Base-by-base conservation (phyloP, 2,113 vertebrate genomes). In the Anhinga rufa region DNA sequence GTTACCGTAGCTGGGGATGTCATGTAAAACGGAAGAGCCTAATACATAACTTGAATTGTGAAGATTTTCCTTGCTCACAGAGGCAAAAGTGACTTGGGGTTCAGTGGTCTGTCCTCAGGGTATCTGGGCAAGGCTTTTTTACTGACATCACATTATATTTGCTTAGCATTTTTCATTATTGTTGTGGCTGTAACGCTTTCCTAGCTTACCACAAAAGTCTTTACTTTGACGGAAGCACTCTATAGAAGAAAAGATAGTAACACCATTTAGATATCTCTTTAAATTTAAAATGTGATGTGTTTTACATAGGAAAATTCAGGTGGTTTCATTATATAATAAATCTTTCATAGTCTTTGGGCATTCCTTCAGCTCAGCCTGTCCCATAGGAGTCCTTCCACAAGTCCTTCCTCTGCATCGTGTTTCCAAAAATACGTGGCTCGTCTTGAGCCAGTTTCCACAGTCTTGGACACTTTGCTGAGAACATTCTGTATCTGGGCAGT, bases 401-500 rank as follows among this genome's bases (percentile, higher is more conserved):
- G 49, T 90, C 87, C 82, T 76, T 49, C 36, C 87, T 40, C 62
- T 32, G 70, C 95, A 54, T 77, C 38, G 3, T n/a, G 44, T 36
- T 79, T 81, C 95, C 28, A 1, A 64, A 79, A 86, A 15, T 90
- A 93, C 34, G 14, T 11, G 9, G 38, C 92, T 94, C 55, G 0
- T 32, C 64, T 6, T 1, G 14, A 89, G 91, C 91, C 93, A 92
- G 69, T 82, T 96, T 93, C 91, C 83, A 46, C 5, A 57, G 42
- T 12, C 86, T 89, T 96, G 92, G 92, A 70, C 83, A 38, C 79
- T 96, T 82, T 62, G 62, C 89, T 48, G 86, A 79, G 95, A 96
- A 96, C 94, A 89, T 93, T 96, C 65, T 77, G 95, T 92, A 4
- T 24, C 93, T 81, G 88, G 95, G 92, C 90, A 86, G 93, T 64